A percentile compares a stretch with the other conserved stretches of the same genome.
Conservation (phyloP, 1,140 invertebrate genomes). For the Ceratitis capitata region DNA sequence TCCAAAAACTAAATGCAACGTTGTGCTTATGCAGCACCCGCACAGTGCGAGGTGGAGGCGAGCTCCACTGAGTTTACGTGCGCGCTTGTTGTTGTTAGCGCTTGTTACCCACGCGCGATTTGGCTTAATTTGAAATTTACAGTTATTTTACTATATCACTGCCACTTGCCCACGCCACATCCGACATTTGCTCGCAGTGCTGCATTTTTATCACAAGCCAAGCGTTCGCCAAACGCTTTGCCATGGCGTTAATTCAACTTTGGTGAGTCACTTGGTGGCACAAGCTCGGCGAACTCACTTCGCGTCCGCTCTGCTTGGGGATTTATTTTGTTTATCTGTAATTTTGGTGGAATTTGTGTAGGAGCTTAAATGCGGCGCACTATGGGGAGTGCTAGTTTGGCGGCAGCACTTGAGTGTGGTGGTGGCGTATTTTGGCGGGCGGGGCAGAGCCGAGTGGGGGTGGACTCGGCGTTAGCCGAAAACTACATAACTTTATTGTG, state of each 20-base stretch:
- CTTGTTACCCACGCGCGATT: constrained; percentile 1
- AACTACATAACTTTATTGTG: constrained; percentile 24
- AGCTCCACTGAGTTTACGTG: neutral
- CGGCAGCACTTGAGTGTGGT: too few relatives aligned
- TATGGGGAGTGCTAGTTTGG: too few relatives aligned
- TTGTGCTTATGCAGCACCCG: too few relatives aligned
- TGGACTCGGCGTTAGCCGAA: neutral
- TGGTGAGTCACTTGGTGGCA: neutral
- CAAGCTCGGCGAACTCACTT: neutral
- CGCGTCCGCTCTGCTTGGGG: neutral
- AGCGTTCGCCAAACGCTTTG: neutral
- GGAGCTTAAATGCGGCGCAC: neutral
- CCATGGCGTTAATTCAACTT: too few relatives aligned
- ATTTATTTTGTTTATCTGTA: constrained; percentile 36
- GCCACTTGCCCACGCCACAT: neutral
- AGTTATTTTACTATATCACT: constrained; percentile 13
- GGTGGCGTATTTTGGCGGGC: neutral
- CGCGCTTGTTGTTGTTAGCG: neutral
- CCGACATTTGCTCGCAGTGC: neutral
- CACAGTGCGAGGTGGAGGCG: too few relatives aligned
- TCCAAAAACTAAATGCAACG: too few relatives aligned
- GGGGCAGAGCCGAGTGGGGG: neutral
- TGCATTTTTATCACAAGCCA: neutral
- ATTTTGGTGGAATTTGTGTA: constrained; percentile 8
- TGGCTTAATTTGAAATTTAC: constrained; percentile 30